These are phyloP conservation scores for Acanthis flammea DNA, from an alignment of 2,797 vertebrate genomes.

Conservation along the genomic window DNA sequence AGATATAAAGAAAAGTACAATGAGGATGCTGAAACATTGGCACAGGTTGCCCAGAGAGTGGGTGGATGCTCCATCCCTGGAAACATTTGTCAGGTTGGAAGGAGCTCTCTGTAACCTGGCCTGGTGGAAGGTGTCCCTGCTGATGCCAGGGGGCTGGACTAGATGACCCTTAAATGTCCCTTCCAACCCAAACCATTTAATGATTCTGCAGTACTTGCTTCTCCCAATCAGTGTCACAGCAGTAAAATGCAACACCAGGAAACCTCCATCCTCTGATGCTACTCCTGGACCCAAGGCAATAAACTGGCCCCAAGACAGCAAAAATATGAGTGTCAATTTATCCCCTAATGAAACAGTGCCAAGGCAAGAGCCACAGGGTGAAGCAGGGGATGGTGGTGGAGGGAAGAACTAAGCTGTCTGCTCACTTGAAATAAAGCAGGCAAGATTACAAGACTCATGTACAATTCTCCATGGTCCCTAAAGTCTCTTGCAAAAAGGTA, in stretches of 20 bases:
- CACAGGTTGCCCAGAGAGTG: background rate
- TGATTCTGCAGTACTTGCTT: background rate
- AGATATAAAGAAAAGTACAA: background rate
- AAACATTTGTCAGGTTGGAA: background rate
- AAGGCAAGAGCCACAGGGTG: background rate
- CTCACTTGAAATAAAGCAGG: slow-evolving; percentile 66
- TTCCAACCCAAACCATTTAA: background rate
- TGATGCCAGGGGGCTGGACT: background rate
- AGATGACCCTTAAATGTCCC: background rate
- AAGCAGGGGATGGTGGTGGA: background rate
- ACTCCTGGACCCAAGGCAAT: background rate
- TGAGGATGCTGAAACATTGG: background rate
- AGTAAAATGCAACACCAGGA: background rate
- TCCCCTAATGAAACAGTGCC: slow-evolving; percentile 55
- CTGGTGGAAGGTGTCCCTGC: background rate
- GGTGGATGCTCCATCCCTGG: background rate
- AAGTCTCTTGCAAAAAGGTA: slow-evolving; percentile 79
- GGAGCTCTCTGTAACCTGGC: background rate
- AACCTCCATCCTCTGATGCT: background rate
- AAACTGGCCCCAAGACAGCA: background rate
- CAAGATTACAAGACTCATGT: slow-evolving; percentile 63
- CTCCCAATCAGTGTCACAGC: background rate
- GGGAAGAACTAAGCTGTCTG: slow-evolving; percentile 40
- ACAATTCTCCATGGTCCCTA: slow-evolving; percentile 78
- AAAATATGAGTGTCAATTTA: slow-evolving; percentile 51